Base-by-base conservation (phyloP, 2,888 invertebrate species). In the Cephonodes hylas region DNA sequence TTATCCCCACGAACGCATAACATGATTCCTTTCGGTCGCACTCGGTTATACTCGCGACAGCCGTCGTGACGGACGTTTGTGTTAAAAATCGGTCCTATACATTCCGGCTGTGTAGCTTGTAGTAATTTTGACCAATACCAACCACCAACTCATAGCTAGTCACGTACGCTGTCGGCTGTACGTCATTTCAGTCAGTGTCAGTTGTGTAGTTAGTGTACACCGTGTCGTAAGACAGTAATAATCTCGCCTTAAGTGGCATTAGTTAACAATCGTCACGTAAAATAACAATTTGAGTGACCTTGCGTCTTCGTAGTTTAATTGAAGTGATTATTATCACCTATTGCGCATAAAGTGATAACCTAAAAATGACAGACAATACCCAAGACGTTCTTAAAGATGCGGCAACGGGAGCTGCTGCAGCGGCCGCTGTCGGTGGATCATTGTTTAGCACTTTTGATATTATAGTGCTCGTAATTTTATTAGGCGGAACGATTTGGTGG, bases 401-500 rank as follows among this genome's bases (percentile, higher is more conserved):
- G 69, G 96, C 96, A 69, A 93, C 85, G 61, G 73, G 76, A 53
- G 78, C 80, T 42, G 85, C 86, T 53, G 87, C 85, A 57, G 83
- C 83, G n/a, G 88, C 84, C 38, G 84, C 79, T 63, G 94, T 93
- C 69, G 95, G 95, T 71, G 94, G 96, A 59, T 93, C 96, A 74
- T 94, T 97, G 70, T 89, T 91, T 79, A 96, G 96, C 73, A 93
- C 95, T 58, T 88, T 97, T 68, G 97, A 97, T 84, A 94, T 97
- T 68, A 88, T 96, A 63, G 91, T 97, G 71, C 88, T 97, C 64
- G 91, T 93, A 25, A 90, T 94, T 56, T 90, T 97, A 70, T 84
- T 96, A 61, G 94, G 94, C 42, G 95, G 94, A 48, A 95, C 95
- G 6, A 93, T 94, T 70, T 96, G 96, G 94, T 98, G 96, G 95